Base-by-base conservation (phyloP, 2,888 invertebrate genomes). In the Malachius bipustulatus region DNA sequence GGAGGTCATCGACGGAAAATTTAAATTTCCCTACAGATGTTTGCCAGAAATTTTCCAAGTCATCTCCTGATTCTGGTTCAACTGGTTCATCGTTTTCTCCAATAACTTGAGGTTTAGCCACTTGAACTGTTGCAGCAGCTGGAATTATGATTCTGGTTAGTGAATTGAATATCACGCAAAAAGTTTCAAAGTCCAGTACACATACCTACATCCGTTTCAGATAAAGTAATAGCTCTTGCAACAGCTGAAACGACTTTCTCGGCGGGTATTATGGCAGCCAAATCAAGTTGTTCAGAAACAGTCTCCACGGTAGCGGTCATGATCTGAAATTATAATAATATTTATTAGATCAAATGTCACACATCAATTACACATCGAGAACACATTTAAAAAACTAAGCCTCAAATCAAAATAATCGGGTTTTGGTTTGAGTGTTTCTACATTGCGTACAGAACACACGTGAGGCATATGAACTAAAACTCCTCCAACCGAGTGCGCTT, bases 301-400 rank as follows among this genome's bases (percentile, higher is more conserved):
- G 89, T 90, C 69, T 90, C 88, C 53, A 90, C 89, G n/a, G 89
- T 89, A 14, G 90, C 90, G 48, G 90, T 89, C 83, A 89, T 85
- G 56, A 89, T 88, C 87, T 88, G 70, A 57, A 65, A 64, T 55
- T 56, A 55, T 30, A 39, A 47, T 37, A 32, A 40, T 8, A 6
- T 6, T 19, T 19, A 19, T 19, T 19, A 19, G 24, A 19, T n/a
- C 24, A 19, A 19, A 19, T 8, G 24, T 19, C 24, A 19, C 6
- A 8, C 6, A 19, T 8, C 6, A n/a, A 19, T 6, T 8, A 8
- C 24, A 19, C 24, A 19, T n/a, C 6, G 24, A 19, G 24, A 19
- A 19, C 24, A 19, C 24, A 19, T 19, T 19, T 19, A 19, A n/a
- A 19, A 19, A 19, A 19, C 24, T 19, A 19, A 19, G 24, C 24